These are phyloP conservation scores for Cataglyphis cursor DNA, from an alignment of 2,888 invertebrate genomes.

Conservation along the genomic window DNA sequence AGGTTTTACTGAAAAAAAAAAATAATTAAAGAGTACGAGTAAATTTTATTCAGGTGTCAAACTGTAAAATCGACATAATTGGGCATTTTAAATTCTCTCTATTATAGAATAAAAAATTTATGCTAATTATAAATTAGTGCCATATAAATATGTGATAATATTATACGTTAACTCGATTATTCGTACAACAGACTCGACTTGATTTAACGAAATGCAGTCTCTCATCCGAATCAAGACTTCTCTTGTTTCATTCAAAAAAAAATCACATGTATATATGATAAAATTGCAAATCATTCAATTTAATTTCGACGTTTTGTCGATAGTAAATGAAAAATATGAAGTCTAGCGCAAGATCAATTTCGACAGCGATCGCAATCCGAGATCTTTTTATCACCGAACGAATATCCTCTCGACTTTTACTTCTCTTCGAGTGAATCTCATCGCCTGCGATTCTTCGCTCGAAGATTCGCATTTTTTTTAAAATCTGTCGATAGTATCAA, in stretches of 20 bases:
- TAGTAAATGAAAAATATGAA: constrained; percentile 16
- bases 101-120: constrained; percentile 34
- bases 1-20: background rate
- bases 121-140: background rate
- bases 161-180: constrained; percentile 35
- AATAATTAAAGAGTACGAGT: background rate
- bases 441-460: background rate
- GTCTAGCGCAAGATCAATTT: constrained; percentile 1
- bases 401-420: constrained; percentile 4
- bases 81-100: constrained; percentile 14
- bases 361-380: background rate
- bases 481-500: background rate
- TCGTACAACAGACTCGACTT: constrained; percentile 42
- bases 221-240: constrained; percentile 32
- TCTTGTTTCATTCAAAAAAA: background rate
- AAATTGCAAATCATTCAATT: constrained; percentile 20
- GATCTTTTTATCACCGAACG: background rate
- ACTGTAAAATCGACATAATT: background rate
- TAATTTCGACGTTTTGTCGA: constrained; percentile 48
- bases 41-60: background rate
- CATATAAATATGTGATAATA: no score
- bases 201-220: constrained; percentile 49
- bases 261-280: constrained; percentile 30
- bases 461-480: background rate
- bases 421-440: background rate